Evolutionary conservation across 2,113 vertebrate genomes (phyloP), one percentile per base, ranked within the genome.

Genomic region (Microcebus jonahi): DNA sequence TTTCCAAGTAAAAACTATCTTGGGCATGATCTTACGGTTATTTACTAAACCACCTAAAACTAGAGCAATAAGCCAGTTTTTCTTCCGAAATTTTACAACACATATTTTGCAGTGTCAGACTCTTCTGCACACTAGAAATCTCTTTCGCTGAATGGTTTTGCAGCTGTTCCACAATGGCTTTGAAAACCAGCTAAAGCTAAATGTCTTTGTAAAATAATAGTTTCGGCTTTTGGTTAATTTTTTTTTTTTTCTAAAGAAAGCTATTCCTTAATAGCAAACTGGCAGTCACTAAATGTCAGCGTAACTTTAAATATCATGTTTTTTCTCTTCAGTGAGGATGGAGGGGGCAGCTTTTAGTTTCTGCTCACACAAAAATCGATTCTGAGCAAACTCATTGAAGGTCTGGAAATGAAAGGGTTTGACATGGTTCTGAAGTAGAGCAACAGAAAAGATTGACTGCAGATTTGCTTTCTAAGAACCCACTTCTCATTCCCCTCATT

Each of bases 31-130:
- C 42, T 87, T 94, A 71, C 39, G 81, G 87, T 39, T 92, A 93
- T 82, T 95, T 95, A 88, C 61, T 15, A 70, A 97, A 98, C 80
- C 29, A 79, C 59, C 75, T 88, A 81, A 94, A 85, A 75, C 5
- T 11, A 57, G 71, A 94, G 50, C 48, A 86, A 83, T 50, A 76
- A 86, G 21, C 39, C 39, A 83, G 81, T 53, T 42, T 95, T 95
- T 85, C 55, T 53, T 82, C 81, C n/a, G 55, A 53, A 90, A 67
- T 76, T 94, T 89, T 65, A 39, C 0, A 55, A 48, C 10, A 48
- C 2, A 4, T 55, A 50, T 71, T 94, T 93, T 92, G 29, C 61
- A 91, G 4, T 14, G 48, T 55, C 50, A 82, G 15, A 5, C 20
- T 85, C 23, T 79, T 79, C 42, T 84, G 50, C 4, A 13, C 42